These are phyloP conservation scores for Pseudomyrmex flavicornis DNA, from an alignment of 1,140 invertebrate genomes.

Conservation along the genomic window DNA sequence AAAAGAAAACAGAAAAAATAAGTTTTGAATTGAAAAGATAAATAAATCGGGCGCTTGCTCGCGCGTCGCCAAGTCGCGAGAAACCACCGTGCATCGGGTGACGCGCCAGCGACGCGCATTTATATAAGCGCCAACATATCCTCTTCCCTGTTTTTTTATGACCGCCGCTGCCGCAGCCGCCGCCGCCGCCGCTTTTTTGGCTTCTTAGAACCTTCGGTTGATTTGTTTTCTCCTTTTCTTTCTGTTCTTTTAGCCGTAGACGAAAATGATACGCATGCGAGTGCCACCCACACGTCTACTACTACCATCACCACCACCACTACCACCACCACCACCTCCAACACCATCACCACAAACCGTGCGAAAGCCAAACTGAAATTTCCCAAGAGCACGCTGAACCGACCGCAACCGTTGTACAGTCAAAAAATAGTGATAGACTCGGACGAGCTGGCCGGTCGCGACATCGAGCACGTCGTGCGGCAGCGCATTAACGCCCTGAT, in stretches of 20 bases:
- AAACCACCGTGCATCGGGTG: neutral
- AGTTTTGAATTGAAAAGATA: neutral
- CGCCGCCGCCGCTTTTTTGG: slow-evolving; percentile 71
- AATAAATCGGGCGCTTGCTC: neutral
- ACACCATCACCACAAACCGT: slow-evolving; percentile 79
- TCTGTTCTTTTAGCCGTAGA: slow-evolving; percentile 85
- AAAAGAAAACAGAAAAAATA: no score
- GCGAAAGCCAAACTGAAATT: slow-evolving; percentile 82
- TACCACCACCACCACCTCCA: slow-evolving; percentile 74
- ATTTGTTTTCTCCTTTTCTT: slow-evolving; percentile 84
- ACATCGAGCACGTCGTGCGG: slow-evolving; percentile 82
- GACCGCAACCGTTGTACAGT: slow-evolving; percentile 82
- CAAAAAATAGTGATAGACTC: slow-evolving; percentile 84
- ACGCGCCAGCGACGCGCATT: neutral
- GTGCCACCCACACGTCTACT: slow-evolving; percentile 79
- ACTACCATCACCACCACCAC: slow-evolving; percentile 72
- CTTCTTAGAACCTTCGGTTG: slow-evolving; percentile 79
- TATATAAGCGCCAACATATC: neutral
- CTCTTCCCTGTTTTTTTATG: neutral
- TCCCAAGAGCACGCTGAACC: slow-evolving; percentile 82
- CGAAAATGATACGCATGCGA: slow-evolving; percentile 85
- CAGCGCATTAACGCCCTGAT: slow-evolving; percentile 80
- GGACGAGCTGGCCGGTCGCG: slow-evolving; percentile 81
- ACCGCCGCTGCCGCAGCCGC: neutral
- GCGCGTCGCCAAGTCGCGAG: neutral